Evolutionary conservation across 2,888 invertebrate species (phyloP).

Genomic region (Altica lythri): DNA sequence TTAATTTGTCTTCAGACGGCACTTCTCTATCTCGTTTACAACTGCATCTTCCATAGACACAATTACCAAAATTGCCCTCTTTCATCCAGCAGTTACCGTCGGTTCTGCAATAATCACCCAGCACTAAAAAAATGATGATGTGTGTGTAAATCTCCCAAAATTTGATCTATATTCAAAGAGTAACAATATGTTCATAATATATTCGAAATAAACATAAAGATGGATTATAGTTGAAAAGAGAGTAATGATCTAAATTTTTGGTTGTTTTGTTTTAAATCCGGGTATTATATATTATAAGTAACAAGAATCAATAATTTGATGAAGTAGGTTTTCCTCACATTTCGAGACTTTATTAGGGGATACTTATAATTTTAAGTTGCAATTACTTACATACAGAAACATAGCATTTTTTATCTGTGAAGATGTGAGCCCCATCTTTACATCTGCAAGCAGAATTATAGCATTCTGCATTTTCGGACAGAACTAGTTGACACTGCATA

Average conservation of each 20-base stretch:
- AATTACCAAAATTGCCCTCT: constrained; percentile 47
- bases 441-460: constrained; percentile 47
- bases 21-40: constrained; percentile 45
- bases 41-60: constrained; percentile 48
- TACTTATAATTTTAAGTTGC: no score
- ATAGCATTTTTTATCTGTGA: constrained; percentile 47
- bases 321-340: no score
- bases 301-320: no score
- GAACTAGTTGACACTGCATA: constrained; percentile 46
- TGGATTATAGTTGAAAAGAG: no score
- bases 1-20: constrained; percentile 42
- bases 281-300: no score
- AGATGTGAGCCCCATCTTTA: constrained; percentile 43
- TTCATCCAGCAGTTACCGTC: constrained; percentile 49
- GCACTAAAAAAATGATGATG: constrained; percentile 44
- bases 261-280: no score
- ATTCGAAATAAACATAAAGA: no score
- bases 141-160: no score
- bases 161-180: no score
- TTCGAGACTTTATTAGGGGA: no score
- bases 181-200: no score
- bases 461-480: constrained; percentile 44
- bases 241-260: no score
- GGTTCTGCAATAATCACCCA: constrained; percentile 47
- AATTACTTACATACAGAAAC: constrained; percentile 46